Evolutionary conservation across 2,113 vertebrate genomes (phyloP).

Genomic region (Pycnonotus jocosus): DNA sequence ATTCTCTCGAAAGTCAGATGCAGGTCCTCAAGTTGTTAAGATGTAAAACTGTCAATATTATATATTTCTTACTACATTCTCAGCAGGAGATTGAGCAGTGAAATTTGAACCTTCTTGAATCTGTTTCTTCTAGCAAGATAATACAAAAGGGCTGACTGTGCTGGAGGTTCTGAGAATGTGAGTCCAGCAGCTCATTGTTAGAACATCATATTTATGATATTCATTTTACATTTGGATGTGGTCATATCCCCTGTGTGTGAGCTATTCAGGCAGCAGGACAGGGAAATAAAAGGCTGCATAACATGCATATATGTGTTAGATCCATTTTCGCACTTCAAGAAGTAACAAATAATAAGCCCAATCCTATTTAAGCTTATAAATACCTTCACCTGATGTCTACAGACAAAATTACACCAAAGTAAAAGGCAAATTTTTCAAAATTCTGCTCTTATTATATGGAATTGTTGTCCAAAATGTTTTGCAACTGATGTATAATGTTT

Average conservation of each 20-base stretch:
- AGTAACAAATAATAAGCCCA: background rate
- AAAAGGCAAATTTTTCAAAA: background rate
- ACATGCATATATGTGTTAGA: background rate
- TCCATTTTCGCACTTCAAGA: background rate
- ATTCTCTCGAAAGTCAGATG: background rate
- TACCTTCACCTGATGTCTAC: background rate
- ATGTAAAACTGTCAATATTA: background rate
- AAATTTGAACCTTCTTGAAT: slow-evolving; percentile 12
- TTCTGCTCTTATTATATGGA: background rate
- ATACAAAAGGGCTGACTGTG: background rate
- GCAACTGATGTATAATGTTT: background rate
- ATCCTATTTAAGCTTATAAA: background rate
- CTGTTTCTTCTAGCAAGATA: background rate
- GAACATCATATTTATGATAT: background rate
- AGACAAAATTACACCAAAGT: background rate
- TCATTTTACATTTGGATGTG: background rate
- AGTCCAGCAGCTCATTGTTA: background rate
- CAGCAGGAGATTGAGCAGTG: background rate
- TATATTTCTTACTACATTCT: background rate
- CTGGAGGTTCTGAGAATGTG: background rate
- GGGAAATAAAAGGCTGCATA: background rate
- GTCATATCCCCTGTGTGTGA: background rate
- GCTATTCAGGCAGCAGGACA: background rate
- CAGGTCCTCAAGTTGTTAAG: background rate
- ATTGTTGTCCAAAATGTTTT: background rate